A percentile compares a stretch with the other conserved stretches of the same genome.
phyloP scores from a whole-genome alignment of 2,888 invertebrate species.

The Balanococcus diminutus region DNA sequence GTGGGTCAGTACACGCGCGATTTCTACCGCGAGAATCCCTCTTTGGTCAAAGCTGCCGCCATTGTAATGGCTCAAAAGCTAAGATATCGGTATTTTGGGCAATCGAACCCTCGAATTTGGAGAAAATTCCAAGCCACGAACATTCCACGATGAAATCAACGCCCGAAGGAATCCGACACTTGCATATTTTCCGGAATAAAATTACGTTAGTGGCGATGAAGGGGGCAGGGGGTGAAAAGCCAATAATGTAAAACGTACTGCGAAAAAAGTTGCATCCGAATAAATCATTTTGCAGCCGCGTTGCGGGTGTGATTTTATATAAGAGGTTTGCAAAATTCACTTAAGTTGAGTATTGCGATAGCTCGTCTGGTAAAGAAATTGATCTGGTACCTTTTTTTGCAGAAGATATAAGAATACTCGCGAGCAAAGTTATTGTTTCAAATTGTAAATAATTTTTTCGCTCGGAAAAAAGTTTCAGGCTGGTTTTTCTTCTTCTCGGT shows the following conservation, averaged over 20 bases:
- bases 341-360: conserved; percentile 10
- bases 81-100: no score
- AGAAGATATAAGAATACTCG: not conserved
- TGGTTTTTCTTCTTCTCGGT: not conserved
- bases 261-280: conserved; percentile 2
- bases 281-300: not conserved
- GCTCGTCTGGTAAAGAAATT: not conserved
- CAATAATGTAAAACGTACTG: not conserved
- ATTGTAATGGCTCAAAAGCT: no score
- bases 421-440: conserved; percentile 21
- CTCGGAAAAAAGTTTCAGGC: not conserved
- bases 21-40: no score
- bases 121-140: no score
- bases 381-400: not conserved
- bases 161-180: not conserved
- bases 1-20: no score
- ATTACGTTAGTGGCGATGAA: not conserved
- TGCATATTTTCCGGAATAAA: not conserved
- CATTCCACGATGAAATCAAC: no score
- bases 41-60: no score
- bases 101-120: no score
- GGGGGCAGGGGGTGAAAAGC: no score
- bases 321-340: not conserved
- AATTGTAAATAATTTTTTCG: conserved; percentile 39
- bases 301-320: not conserved